Evolutionary conservation across 2,888 invertebrate genomes (phyloP).

Genomic region (Ditula angustiorana): DNA sequence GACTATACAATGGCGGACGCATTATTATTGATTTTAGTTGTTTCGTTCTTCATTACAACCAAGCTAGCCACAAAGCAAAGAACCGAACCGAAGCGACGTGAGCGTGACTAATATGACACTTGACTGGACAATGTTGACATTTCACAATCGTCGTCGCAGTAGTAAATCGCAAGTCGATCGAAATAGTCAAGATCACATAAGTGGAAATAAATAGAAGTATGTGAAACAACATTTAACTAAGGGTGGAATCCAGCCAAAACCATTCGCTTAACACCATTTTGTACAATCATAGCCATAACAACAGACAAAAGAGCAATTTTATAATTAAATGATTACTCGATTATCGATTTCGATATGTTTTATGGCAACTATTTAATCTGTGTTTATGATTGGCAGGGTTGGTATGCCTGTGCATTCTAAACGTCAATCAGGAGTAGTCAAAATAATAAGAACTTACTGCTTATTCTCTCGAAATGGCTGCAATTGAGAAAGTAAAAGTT

Average conservation of each 20-base stretch:
- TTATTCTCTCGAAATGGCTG: slow-evolving; percentile 87
- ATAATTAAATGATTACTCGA: not conserved
- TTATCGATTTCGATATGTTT: not conserved
- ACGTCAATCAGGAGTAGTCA: slow-evolving; percentile 50
- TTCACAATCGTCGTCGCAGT: not conserved
- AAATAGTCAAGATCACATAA: not conserved
- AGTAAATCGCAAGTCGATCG: not conserved
- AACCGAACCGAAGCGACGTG: slow-evolving; percentile 13
- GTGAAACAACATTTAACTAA: not conserved
- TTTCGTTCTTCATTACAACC: slow-evolving; percentile 44
- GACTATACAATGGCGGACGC: slow-evolving; percentile 77
- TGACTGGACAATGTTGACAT: slow-evolving; percentile 30
- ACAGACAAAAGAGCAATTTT: not conserved
- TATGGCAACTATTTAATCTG: slow-evolving; percentile 24
- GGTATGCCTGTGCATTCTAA: slow-evolving; percentile 20
- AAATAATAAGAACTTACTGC: slow-evolving; percentile 64
- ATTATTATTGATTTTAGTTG: slow-evolving; percentile 77
- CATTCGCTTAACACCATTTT: too few species aligned
- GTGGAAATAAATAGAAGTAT: not conserved
- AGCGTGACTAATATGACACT: slow-evolving; percentile 32
- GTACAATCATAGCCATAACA: not conserved
- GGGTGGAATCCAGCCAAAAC: too few species aligned
- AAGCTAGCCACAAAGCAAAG: slow-evolving; percentile 30
- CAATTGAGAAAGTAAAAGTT: slow-evolving; percentile 95
- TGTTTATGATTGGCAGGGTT: not conserved